A percentile compares a stretch with the other conserved stretches of the same genome.
These are phyloP conservation scores for Pseudomugil gertrudae DNA, from an alignment of 2,797 vertebrate genomes.

Conservation along the genomic window DNA sequence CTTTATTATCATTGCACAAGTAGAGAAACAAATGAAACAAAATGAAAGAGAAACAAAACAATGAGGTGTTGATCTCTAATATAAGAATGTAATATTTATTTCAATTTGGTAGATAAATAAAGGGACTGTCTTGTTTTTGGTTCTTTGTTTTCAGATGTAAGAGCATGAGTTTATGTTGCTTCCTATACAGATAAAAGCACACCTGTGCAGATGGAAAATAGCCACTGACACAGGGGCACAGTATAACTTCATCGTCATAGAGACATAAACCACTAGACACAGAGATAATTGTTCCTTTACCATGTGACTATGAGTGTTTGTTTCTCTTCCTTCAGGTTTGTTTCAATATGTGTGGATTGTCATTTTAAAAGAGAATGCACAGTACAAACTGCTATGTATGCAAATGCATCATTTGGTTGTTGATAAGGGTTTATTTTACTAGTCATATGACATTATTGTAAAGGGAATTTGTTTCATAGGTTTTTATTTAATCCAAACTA, in stretches of 20 bases:
- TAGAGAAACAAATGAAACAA: too few relatives aligned
- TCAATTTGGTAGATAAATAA: too few relatives aligned
- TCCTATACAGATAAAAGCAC: background rate
- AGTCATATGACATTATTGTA: background rate
- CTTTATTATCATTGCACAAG: too few relatives aligned
- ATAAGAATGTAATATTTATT: too few relatives aligned
- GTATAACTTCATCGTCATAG: constrained; percentile 50
- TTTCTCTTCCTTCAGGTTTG: background rate
- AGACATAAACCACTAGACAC: constrained; percentile 57
- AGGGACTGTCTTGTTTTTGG: background rate
- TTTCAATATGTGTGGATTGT: background rate
- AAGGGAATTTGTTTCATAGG: background rate
- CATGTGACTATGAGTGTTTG: constrained; percentile 53
- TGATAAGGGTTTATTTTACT: constrained; percentile 4
- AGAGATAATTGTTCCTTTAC: constrained; percentile 38
- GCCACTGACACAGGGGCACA: constrained; percentile 6
- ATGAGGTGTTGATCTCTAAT: too few relatives aligned
- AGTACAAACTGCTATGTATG: background rate
- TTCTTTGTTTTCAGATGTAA: background rate
- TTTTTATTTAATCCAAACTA: background rate
- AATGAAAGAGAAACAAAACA: too few relatives aligned
- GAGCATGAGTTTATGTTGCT: background rate
- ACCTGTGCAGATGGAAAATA: constrained; percentile 30
- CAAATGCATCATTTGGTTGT: constrained; percentile 1
- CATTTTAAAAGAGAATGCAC: background rate